phyloP scores from a whole-genome alignment of 1,140 invertebrate species.

The Diplogasteroides magnus region DNA sequence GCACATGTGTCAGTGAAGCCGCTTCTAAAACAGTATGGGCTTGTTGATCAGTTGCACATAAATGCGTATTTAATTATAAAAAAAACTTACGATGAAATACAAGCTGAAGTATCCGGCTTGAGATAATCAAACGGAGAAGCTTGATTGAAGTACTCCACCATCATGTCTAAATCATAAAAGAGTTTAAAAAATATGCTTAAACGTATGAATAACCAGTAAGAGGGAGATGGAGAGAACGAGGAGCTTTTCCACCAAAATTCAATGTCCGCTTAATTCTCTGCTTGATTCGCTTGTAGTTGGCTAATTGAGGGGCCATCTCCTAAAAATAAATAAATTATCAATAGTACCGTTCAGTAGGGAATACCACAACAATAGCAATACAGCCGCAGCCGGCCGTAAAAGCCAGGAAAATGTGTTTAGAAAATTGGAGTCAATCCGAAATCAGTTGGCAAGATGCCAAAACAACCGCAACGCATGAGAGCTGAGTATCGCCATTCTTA shows the following conservation, averaged over 20 bases:
- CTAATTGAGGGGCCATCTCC: slow-evolving; percentile 41
- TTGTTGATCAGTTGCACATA: slow-evolving; percentile 2
- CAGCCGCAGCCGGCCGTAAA: no score
- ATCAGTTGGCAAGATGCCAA: no score
- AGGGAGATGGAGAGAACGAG: slow-evolving; percentile 36
- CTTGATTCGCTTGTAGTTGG: slow-evolving; percentile 34
- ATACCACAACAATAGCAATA: no score
- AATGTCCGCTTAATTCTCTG: slow-evolving; percentile 38
- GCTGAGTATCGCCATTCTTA: not conserved
- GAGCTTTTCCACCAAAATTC: slow-evolving; percentile 34
- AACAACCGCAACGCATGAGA: not conserved
- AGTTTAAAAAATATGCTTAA: not conserved
- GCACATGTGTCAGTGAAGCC: slow-evolving; percentile 40
- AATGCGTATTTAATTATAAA: not conserved
- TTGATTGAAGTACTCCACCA: slow-evolving; percentile 46
- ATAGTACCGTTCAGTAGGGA: no score
- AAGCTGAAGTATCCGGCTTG: slow-evolving; percentile 29
- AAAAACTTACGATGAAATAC: slow-evolving; percentile 13
- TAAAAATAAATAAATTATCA: not conserved
- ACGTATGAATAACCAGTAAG: slow-evolving; percentile 28
- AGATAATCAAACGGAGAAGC: slow-evolving; percentile 37
- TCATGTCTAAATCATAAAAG: slow-evolving; percentile 39
- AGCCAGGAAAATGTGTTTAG: no score
- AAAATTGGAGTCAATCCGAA: no score
- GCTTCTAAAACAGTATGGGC: slow-evolving; percentile 14